These are phyloP conservation scores for Hippocampus comes DNA, from an alignment of 2,113 vertebrate genomes.

Conservation along the genomic window DNA sequence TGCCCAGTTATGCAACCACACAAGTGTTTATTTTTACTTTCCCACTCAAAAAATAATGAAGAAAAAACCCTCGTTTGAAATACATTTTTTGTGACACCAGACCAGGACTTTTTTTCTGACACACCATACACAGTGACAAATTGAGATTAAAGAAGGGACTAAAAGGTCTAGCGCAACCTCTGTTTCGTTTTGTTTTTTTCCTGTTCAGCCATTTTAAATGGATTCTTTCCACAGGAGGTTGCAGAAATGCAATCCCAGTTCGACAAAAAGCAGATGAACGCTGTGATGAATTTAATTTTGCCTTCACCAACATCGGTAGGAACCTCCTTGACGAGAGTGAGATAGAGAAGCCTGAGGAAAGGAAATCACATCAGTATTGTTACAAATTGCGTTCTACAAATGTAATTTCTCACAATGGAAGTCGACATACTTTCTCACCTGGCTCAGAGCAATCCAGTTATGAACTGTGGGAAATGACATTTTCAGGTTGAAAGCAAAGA, in stretches of 20 bases:
- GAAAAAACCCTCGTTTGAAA: too few relatives aligned
- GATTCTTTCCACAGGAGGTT: background rate
- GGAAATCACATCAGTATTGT: background rate
- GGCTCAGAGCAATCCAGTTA: background rate
- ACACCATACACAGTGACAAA: too few relatives aligned
- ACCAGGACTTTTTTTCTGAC: too few relatives aligned
- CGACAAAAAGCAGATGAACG: background rate
- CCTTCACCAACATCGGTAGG: background rate
- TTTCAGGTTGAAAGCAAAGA: conserved; percentile 12
- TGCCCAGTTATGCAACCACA: too few relatives aligned
- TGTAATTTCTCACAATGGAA: background rate
- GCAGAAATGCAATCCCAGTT: background rate
- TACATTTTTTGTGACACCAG: too few relatives aligned
- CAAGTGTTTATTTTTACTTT: too few relatives aligned
- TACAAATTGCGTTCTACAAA: background rate
- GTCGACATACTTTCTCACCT: background rate
- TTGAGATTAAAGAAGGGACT: too few relatives aligned
- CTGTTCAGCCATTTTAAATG: background rate
- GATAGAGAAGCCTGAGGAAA: background rate
- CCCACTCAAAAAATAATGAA: too few relatives aligned
- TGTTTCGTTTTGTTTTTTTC: background rate
- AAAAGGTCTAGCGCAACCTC: too few relatives aligned
- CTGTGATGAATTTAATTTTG: background rate
- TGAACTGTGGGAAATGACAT: background rate
- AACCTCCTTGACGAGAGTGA: background rate